A percentile compares a stretch with the other conserved stretches of the same genome.
phyloP scores from a whole-genome alignment of 2,113 vertebrate species.

The Hippocampus abdominalis region DNA sequence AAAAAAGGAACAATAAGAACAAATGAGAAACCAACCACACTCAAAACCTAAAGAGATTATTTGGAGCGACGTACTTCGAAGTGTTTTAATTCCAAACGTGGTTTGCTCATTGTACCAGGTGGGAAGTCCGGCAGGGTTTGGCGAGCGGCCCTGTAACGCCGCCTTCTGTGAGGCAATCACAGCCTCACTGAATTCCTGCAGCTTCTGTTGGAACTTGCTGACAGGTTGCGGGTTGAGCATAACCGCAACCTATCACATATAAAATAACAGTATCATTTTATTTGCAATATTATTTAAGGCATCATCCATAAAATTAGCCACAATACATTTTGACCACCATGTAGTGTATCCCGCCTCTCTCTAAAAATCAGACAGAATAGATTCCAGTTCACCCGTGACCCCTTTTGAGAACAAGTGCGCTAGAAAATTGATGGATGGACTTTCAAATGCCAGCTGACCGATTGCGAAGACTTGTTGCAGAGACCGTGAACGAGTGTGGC shows the following conservation, averaged over 20 bases:
- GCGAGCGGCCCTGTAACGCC: slow-evolving; percentile 74
- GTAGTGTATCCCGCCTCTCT: neutral
- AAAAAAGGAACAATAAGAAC: fast-evolving
- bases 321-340: neutral
- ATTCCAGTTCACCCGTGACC: too few species aligned
- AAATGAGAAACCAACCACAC: neutral
- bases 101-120: slow-evolving; percentile 58
- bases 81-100: slow-evolving; percentile 71
- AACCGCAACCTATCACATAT: slow-evolving; percentile 56
- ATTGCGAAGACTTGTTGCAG: slow-evolving; percentile 41
- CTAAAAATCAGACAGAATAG: too few species aligned
- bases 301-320: neutral
- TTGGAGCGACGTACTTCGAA: slow-evolving; percentile 43
- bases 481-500: slow-evolving; percentile 76
- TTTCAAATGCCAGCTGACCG: slow-evolving; percentile 62
- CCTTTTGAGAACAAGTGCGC: too few species aligned
- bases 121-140: slow-evolving; percentile 69
- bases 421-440: neutral
- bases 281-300: neutral
- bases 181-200: slow-evolving; percentile 73
- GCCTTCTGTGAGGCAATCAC: slow-evolving; percentile 65
- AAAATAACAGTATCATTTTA: neutral
- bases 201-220: slow-evolving; percentile 77
- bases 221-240: slow-evolving; percentile 74
- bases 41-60: neutral